Percentiles rank a stretch among this genome's conserved stretches.
These are phyloP conservation scores for Pteronotus mesoamericanus DNA, from an alignment of 2,797 vertebrate species.

Conservation along the genomic window DNA sequence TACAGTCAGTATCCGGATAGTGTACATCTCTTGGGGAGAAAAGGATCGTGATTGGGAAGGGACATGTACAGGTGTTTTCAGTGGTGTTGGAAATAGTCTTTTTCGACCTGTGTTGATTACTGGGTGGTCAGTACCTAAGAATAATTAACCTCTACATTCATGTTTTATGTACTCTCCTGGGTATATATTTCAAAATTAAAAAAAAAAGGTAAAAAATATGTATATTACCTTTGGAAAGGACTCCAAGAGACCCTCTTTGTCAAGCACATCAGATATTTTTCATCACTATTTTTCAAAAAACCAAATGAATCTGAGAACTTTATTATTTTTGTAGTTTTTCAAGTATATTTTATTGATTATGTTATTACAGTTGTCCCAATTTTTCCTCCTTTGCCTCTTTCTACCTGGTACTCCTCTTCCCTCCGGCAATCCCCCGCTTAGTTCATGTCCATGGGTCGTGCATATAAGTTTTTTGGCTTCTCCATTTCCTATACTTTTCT, in stretches of 20 bases:
- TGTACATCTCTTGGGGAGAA: neutral
- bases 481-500: too few relatives aligned
- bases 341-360: too few relatives aligned
- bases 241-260: neutral
- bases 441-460: too few relatives aligned
- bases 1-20: neutral
- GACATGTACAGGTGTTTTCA: neutral
- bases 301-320: too few relatives aligned
- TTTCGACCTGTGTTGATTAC: neutral
- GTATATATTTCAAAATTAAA: slow-evolving; percentile 19
- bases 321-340: too few relatives aligned
- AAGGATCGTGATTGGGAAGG: neutral
- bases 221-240: neutral
- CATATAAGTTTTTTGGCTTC: too few relatives aligned
- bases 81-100: neutral
- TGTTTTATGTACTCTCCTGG: neutral
- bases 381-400: too few relatives aligned
- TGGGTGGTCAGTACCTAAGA: neutral
- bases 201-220: neutral
- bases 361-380: too few relatives aligned
- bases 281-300: neutral
- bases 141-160: neutral
- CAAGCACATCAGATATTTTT: neutral
- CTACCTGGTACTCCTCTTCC: too few relatives aligned
- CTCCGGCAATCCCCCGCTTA: too few relatives aligned